phyloP scores from a whole-genome alignment of 2,113 vertebrate genomes.

The Aplodontia rufa region DNA sequence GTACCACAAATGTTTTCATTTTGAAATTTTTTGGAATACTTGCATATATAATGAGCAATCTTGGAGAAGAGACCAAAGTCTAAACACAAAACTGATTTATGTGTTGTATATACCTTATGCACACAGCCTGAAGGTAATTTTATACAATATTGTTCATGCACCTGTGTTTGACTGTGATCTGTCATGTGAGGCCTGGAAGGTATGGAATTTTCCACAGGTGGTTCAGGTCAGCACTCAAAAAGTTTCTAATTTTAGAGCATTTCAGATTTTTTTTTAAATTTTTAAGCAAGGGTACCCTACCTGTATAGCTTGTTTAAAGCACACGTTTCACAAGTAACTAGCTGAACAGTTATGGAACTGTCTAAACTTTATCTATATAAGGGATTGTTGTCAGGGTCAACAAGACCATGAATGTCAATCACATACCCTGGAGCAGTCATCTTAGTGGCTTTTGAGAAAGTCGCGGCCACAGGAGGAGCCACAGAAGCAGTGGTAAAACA shows the following conservation, averaged over 20 bases:
- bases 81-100: not conserved
- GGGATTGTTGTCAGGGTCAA: too few relatives aligned
- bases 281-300: not conserved
- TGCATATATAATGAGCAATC: not conserved
- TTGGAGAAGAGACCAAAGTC: not conserved
- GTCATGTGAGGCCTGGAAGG: not conserved
- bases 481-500: too few relatives aligned
- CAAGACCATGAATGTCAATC: not conserved
- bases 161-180: not conserved
- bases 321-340: too few relatives aligned
- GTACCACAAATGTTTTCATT: not conserved
- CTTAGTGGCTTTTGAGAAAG: not conserved
- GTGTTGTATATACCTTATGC: not conserved
- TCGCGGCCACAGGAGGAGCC: too few relatives aligned
- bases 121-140: not conserved
- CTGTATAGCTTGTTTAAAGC: not conserved
- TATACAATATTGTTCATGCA: too few relatives aligned
- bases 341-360: not conserved
- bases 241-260: not conserved
- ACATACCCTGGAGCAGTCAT: accelerated
- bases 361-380: not conserved
- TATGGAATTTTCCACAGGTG: not conserved
- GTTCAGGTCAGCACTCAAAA: too few relatives aligned
- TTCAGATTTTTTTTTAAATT: not conserved
- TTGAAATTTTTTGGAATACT: not conserved